Evolutionary conservation across 2,113 vertebrate species (phyloP).

Genomic region (Alces alces): DNA sequence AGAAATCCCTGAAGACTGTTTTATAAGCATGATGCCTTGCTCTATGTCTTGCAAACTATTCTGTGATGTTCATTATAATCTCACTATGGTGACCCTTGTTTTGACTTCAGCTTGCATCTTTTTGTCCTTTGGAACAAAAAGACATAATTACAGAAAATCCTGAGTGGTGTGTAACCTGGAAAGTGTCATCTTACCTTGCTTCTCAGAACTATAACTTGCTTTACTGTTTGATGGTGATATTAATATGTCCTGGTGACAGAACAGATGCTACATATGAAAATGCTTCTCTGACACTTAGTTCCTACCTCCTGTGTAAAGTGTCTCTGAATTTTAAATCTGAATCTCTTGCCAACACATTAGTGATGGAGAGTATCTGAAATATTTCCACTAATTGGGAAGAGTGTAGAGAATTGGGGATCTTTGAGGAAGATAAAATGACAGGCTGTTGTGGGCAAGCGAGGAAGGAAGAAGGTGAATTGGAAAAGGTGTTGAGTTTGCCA

Average conservation of each 20-base stretch:
- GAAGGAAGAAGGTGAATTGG: neutral
- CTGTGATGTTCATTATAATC: neutral
- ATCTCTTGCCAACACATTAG: neutral
- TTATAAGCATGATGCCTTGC: neutral
- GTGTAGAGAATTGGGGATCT: fast-evolving
- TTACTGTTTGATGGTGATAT: neutral
- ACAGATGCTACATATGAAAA: neutral
- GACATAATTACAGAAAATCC: neutral
- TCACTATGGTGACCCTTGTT: neutral
- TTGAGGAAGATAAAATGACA: neutral
- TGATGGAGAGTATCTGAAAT: neutral
- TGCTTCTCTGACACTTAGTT: neutral
- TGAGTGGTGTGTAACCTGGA: neutral
- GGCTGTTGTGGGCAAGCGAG: fast-evolving
- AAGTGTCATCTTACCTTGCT: neutral
- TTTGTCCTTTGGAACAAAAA: neutral
- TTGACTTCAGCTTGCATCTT: neutral
- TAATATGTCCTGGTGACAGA: neutral
- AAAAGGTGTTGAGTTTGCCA: neutral
- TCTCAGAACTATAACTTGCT: neutral
- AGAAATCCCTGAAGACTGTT: too few relatives aligned
- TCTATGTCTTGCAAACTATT: neutral
- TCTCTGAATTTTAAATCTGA: neutral
- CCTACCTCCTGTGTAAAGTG: neutral
- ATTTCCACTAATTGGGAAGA: neutral